These are phyloP conservation scores for Epinephelus malabaricus DNA, from an alignment of 2,797 vertebrate species.

Conservation along the genomic window DNA sequence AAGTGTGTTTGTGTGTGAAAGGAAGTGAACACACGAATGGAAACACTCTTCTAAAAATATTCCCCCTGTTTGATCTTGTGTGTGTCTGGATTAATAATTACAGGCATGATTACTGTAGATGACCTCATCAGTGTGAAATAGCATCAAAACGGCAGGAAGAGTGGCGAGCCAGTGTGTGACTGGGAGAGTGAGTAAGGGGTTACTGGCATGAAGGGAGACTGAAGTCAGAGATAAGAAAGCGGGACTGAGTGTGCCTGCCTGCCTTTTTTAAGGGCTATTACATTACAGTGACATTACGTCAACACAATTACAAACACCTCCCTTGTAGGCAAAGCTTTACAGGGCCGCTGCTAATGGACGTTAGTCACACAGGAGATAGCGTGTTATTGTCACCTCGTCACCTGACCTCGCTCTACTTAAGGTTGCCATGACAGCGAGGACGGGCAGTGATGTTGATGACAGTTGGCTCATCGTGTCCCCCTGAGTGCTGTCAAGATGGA, in stretches of 20 bases:
- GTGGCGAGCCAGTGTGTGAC: slow-evolving; percentile 25
- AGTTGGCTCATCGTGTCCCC: slow-evolving; percentile 40
- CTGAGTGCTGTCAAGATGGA: slow-evolving; percentile 44
- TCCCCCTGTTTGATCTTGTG: slow-evolving; percentile 25
- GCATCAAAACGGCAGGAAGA: slow-evolving; percentile 21
- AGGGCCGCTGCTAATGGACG: slow-evolving; percentile 45
- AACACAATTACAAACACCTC: slow-evolving; percentile 71
- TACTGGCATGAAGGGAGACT: slow-evolving; percentile 59
- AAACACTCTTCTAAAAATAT: slow-evolving; percentile 39
- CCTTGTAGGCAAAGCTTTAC: slow-evolving; percentile 56
- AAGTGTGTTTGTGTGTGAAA: slow-evolving; percentile 49
- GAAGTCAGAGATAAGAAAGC: slow-evolving; percentile 69
- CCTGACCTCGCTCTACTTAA: slow-evolving; percentile 53
- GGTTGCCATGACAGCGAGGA: slow-evolving; percentile 58
- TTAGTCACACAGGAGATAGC: slow-evolving; percentile 68
- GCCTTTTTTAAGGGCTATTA: slow-evolving; percentile 45
- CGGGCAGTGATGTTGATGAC: slow-evolving; percentile 55
- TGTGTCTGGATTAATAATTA: slow-evolving; percentile 49
- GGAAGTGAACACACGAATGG: slow-evolving; percentile 54
- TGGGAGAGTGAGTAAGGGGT: slow-evolving; percentile 63
- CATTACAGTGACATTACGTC: slow-evolving; percentile 67
- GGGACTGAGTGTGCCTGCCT: slow-evolving; percentile 45
- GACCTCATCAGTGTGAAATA: slow-evolving; percentile 46
- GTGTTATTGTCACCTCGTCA: slow-evolving; percentile 66
- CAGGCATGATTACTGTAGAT: slow-evolving; percentile 1